phyloP scores from a whole-genome alignment of 2,113 vertebrate genomes.

The Otocyon megalotis region DNA sequence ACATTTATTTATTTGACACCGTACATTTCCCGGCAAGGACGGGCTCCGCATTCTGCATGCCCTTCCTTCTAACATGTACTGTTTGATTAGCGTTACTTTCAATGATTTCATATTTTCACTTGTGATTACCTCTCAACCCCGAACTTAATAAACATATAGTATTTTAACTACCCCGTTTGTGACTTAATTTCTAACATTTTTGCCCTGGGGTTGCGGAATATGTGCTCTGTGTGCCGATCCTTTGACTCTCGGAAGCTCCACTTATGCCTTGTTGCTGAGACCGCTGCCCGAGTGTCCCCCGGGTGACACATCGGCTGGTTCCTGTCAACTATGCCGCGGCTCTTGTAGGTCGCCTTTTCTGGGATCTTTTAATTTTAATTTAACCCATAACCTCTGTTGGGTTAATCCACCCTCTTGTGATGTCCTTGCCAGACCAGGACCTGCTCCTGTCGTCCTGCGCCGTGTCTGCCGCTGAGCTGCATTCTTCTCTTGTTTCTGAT shows the following conservation, averaged over 20 bases:
- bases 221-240: not conserved
- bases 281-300: fast-evolving
- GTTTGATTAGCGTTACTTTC: not conserved
- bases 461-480: not conserved
- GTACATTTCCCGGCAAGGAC: not conserved
- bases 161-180: not conserved
- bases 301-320: not conserved
- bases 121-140: not conserved
- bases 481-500: not conserved
- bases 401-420: fast-evolving
- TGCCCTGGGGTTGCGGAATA: too few species aligned
- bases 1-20: too few species aligned
- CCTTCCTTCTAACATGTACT: not conserved
- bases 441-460: fast-evolving
- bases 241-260: fast-evolving
- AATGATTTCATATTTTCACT: not conserved
- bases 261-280: fast-evolving
- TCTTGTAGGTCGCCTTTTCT: fast-evolving
- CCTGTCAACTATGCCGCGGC: fast-evolving
- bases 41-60: too few species aligned
- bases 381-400: too few species aligned
- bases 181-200: not conserved
- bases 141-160: not conserved
- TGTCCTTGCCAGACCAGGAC: not conserved
- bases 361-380: not conserved